These are phyloP conservation scores for Tringa solitaria DNA, from an alignment of 2,113 vertebrate genomes.

Conservation along the genomic window DNA sequence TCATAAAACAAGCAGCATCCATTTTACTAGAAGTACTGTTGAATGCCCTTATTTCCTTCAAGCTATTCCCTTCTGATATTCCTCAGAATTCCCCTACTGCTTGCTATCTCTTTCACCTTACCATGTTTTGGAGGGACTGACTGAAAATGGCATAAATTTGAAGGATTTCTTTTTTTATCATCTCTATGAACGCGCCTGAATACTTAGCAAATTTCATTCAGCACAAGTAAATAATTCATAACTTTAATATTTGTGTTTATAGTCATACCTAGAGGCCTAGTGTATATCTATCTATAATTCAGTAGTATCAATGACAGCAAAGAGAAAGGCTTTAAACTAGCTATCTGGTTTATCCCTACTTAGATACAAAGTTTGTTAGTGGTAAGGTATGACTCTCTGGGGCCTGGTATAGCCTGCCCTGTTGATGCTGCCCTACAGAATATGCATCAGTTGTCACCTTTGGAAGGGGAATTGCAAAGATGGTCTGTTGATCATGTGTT, in stretches of 20 bases:
- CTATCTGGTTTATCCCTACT: not conserved
- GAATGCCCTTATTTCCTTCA: not conserved
- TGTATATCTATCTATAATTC: not conserved
- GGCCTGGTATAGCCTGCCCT: not conserved
- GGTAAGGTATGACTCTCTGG: accelerated
- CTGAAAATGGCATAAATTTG: not conserved
- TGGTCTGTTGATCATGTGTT: accelerated
- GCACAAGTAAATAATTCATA: not conserved
- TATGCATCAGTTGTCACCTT: accelerated
- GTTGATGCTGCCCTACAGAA: not conserved
- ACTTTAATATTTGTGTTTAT: not conserved
- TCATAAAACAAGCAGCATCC: conserved; percentile 7
- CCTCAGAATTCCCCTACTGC: not conserved
- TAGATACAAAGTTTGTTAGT: not conserved
- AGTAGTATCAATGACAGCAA: not conserved
- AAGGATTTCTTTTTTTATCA: not conserved
- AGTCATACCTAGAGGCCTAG: not conserved
- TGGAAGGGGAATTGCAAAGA: not conserved
- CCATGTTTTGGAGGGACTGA: not conserved
- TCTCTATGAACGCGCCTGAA: accelerated
- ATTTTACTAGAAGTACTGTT: not conserved
- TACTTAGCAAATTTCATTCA: not conserved
- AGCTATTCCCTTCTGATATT: not conserved
- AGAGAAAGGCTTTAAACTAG: not conserved
- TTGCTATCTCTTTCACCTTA: not conserved